Evolutionary conservation across 2,888 invertebrate genomes (phyloP).

Genomic region (Bellardia bayeri): DNA sequence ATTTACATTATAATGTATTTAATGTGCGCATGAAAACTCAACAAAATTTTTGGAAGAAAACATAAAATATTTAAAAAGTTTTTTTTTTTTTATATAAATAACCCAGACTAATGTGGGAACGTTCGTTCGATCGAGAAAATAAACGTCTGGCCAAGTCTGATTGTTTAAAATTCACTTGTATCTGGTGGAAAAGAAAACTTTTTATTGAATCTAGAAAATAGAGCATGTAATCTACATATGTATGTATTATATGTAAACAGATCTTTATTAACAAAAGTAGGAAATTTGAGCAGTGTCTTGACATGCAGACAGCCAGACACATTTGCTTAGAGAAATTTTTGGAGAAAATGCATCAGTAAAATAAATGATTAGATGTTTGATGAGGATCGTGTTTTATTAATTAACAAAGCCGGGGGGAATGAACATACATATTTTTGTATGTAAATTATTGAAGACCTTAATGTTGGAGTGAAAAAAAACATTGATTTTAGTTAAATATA

Average conservation of each 20-base stretch:
- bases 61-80: slow-evolving; percentile 11
- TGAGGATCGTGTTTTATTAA: slow-evolving; percentile 27
- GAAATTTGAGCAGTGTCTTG: slow-evolving; percentile 40
- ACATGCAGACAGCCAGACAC: slow-evolving; percentile 7
- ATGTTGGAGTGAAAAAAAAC: too few relatives aligned
- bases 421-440: slow-evolving; percentile 17
- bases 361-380: slow-evolving; percentile 4
- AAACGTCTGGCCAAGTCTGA: slow-evolving; percentile 4
- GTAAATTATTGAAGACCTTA: background rate
- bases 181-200: background rate
- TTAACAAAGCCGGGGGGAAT: slow-evolving; percentile 16
- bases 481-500: too few relatives aligned
- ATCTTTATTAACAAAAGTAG: slow-evolving; percentile 25
- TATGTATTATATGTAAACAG: slow-evolving; percentile 52
- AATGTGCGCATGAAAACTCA: background rate
- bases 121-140: background rate
- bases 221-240: slow-evolving; percentile 57
- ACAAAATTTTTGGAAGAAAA: slow-evolving; percentile 7
- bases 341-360: slow-evolving; percentile 46
- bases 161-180: slow-evolving; percentile 7
- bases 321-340: slow-evolving; percentile 40
- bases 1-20: background rate
- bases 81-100: slow-evolving; percentile 38
- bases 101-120: slow-evolving; percentile 61
- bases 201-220: slow-evolving; percentile 24